These are phyloP conservation scores for Anguilla anguilla DNA, from an alignment of 2,797 vertebrate species.

Conservation along the genomic window DNA sequence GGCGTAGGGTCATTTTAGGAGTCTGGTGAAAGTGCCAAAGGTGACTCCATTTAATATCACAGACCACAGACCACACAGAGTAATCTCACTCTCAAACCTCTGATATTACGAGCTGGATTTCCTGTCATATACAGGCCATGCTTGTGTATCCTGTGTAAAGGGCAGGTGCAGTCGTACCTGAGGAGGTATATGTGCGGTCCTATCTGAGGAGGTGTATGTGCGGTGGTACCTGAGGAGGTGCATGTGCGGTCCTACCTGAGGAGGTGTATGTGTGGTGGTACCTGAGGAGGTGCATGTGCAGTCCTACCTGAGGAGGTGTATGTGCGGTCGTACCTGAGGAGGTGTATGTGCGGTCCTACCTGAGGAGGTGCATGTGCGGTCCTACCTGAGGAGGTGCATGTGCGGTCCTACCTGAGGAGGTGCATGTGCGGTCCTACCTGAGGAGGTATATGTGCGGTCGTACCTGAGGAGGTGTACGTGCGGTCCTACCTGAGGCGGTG, in stretches of 20 bases:
- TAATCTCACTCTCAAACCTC: not conserved
- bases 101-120: constrained; percentile 12
- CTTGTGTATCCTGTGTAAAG: not conserved
- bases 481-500: constrained; percentile 81
- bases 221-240: constrained; percentile 81
- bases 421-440: constrained; percentile 75
- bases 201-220: no score
- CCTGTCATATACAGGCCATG: not conserved
- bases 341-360: constrained; percentile 83
- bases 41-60: constrained; percentile 38
- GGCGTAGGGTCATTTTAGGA: constrained; percentile 23
- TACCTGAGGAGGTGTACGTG: constrained; percentile 91
- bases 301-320: no score
- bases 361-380: constrained; percentile 83
- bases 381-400: no score
- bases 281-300: constrained; percentile 91
- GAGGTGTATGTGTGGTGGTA: constrained; percentile 47
- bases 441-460: constrained; percentile 79
- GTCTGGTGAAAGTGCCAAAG: constrained; percentile 25
- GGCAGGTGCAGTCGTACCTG: constrained; percentile 71
- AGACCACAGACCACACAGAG: constrained; percentile 23
- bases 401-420: no score
- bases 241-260: constrained; percentile 69
- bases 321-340: constrained; percentile 80
- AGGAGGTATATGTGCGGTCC: constrained; percentile 61